These are phyloP conservation scores for Melanotaenia boesemani DNA, from an alignment of 2,797 vertebrate species.

Conservation along the genomic window DNA sequence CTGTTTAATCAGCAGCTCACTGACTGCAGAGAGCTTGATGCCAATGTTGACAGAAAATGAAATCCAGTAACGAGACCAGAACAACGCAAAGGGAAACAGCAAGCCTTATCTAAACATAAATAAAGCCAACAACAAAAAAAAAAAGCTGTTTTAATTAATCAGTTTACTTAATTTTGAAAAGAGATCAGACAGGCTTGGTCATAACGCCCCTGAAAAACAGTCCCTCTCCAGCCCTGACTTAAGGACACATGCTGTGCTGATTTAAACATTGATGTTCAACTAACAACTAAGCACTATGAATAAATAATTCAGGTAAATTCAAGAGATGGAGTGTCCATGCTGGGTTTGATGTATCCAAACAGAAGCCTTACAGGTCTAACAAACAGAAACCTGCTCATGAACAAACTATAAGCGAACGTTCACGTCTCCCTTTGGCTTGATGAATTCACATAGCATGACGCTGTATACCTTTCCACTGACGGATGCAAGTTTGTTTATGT, in stretches of 20 bases:
- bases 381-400: constrained; percentile 10
- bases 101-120: neutral
- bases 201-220: neutral
- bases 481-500: constrained; percentile 46
- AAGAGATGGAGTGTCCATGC: constrained; percentile 11
- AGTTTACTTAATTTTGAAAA: constrained; percentile 2
- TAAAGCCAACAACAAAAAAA: neutral
- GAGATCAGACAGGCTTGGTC: neutral
- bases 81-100: neutral
- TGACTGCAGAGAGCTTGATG: neutral
- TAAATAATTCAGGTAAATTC: constrained; percentile 62
- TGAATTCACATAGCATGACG: constrained; percentile 36
- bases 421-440: neutral
- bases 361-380: constrained; percentile 10
- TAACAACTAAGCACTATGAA: constrained; percentile 20
- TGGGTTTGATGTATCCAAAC: constrained; percentile 29
- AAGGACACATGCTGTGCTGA: neutral
- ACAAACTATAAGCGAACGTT: constrained; percentile 23
- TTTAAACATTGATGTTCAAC: constrained; percentile 57
- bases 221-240: constrained; percentile 2
- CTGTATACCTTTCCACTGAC: constrained; percentile 33
- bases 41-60: no score
- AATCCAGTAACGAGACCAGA: neutral
- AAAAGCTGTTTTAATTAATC: neutral
- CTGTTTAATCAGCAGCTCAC: neutral